phyloP scores from a whole-genome alignment of 92 coral and sea anemone genomes.

The Ricordea florida region DNA sequence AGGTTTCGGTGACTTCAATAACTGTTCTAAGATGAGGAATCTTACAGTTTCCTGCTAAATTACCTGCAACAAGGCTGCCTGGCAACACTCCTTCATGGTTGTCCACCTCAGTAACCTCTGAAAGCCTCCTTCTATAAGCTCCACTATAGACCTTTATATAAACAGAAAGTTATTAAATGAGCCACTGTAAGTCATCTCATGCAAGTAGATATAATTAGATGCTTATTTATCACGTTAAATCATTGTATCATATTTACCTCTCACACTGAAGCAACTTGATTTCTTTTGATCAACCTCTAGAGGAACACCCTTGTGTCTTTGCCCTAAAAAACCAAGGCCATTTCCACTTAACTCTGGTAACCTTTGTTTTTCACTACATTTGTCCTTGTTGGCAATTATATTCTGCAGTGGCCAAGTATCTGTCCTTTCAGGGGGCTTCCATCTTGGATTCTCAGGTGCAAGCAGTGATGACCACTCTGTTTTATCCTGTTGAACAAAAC shows the following conservation, averaged over 20 bases:
- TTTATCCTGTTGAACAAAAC: not conserved
- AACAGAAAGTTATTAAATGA: not conserved
- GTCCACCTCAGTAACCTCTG: constrained; percentile 20
- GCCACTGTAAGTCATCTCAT: not conserved
- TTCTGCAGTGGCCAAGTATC: constrained; percentile 28
- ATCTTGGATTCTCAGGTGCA: constrained; percentile 3
- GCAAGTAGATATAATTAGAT: too few relatives aligned
- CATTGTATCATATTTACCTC: too few relatives aligned
- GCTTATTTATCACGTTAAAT: not conserved
- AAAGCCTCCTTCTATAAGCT: constrained; percentile 21
- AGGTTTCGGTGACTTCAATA: not conserved
- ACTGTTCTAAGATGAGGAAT: constrained; percentile 29
- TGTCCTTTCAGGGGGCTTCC: constrained; percentile 13
- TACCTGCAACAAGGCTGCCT: constrained; percentile 45
- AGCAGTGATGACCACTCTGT: constrained; percentile 35
- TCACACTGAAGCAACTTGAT: constrained; percentile 50
- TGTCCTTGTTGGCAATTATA: not conserved
- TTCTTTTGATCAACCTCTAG: constrained; percentile 18
- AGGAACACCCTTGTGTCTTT: constrained; percentile 37
- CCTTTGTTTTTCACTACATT: not conserved
- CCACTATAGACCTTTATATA: constrained; percentile 15
- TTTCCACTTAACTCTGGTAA: not conserved
- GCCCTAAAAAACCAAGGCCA: constrained; percentile 40
- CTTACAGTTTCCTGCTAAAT: constrained; percentile 11
- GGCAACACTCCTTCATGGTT: constrained; percentile 5